Conservation (phyloP, 2,888 invertebrate genomes). For the Agonopterix subpropinquella region DNA sequence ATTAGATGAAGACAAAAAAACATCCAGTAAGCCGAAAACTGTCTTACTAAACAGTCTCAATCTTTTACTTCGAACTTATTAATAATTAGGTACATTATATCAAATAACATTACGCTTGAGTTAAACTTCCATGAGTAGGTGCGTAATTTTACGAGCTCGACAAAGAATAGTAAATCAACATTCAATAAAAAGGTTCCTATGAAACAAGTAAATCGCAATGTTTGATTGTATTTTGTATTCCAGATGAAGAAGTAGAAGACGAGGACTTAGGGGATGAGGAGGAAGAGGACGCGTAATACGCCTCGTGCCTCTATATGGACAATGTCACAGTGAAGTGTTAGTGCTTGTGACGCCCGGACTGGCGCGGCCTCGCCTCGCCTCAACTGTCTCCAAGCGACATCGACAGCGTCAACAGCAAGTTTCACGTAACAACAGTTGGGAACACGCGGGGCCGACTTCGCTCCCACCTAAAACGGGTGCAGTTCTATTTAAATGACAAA, state of each 20-base stretch:
- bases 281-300: conserved; percentile 75
- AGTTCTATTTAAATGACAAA: conserved; percentile 75
- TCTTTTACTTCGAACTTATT: too few species aligned
- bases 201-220: too few species aligned
- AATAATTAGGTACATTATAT: too few species aligned
- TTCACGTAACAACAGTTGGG: conserved; percentile 51
- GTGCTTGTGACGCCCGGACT: conserved; percentile 69
- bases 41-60: too few species aligned
- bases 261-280: conserved; percentile 70
- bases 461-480: conserved; percentile 73
- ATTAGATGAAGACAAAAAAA: too few species aligned
- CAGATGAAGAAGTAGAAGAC: conserved; percentile 72
- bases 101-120: too few species aligned
- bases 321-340: conserved; percentile 76
- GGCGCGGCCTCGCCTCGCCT: conserved; percentile 67
- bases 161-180: too few species aligned
- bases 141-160: too few species aligned
- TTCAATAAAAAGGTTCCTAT: too few species aligned
- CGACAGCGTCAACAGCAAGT: conserved; percentile 27
- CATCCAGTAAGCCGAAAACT: too few species aligned
- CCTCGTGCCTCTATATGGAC: conserved; percentile 65
- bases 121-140: too few species aligned
- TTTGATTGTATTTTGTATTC: conserved; percentile 29
- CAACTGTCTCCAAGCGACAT: conserved; percentile 48
- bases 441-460: conserved; percentile 66